Evolutionary conservation across 2,113 vertebrate species (phyloP).

Genomic region (Pipra filicauda): DNA sequence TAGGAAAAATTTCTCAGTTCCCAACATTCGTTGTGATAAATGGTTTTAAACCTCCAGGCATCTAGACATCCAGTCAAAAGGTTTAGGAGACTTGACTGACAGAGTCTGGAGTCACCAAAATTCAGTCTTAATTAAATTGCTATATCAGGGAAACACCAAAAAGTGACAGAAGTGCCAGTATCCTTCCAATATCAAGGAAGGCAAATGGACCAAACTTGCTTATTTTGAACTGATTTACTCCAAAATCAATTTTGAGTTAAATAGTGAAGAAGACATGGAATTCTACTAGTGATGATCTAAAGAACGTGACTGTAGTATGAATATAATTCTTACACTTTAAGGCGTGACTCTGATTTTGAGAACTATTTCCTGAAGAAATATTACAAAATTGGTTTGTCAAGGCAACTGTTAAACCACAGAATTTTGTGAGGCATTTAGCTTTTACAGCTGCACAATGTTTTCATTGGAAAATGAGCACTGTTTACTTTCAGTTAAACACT

Average conservation of each 20-base stretch:
- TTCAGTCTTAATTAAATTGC: background rate
- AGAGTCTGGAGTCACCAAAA: background rate
- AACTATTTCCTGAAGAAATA: background rate
- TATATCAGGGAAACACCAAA: background rate
- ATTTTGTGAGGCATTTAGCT: background rate
- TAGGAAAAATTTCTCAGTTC: background rate
- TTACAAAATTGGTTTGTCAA: background rate
- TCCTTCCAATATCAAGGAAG: background rate
- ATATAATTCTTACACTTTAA: background rate
- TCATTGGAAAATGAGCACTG: background rate
- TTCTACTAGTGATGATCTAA: background rate
- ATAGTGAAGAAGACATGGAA: background rate
- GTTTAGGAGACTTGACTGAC: background rate
- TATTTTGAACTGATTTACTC: background rate
- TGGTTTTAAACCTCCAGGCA: background rate
- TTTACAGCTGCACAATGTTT: background rate
- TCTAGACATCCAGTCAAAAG: background rate
- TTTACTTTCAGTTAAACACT: background rate
- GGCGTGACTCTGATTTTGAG: background rate
- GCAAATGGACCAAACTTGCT: background rate
- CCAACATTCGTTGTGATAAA: background rate
- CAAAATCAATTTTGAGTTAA: background rate
- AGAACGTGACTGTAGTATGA: background rate
- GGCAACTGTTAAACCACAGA: background rate
- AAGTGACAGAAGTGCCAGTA: background rate